Base-by-base conservation (phyloP, 2,113 vertebrate species). In the Spilogale gracilis region DNA sequence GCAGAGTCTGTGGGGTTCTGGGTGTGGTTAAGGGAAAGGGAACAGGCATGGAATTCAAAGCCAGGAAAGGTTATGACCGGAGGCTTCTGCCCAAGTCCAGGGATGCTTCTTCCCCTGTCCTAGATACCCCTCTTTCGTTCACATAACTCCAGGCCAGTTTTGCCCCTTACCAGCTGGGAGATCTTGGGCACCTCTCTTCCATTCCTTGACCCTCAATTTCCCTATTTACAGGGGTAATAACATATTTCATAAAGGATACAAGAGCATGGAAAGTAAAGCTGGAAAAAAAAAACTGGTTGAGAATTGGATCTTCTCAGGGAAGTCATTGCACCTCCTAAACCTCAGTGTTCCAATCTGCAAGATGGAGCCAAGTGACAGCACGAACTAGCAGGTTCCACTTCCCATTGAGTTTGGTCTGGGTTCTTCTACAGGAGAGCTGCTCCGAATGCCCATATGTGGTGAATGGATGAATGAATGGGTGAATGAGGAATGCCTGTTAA, bases 381-480 rank as follows among this genome's bases (percentile, higher is more conserved):
- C 16, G 5, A 9, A 30, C 17, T 27, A 38, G 32, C 9, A 16
- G 65, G 45, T 50, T 25, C 67, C 54, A 2, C 16, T 43, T 30
- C 88, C 18, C 6, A 4, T 25, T 9, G 17, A 18, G 32, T 27
- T 61, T 48, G 50, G 74, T 7, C 67, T 56, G 54, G 60, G 21
- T 3, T 71, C 38, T n/a, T 12, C 25, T 14, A n/a, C n/a, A 43
- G 14, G 83, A 54, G 12, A 67, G 73, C 48, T 21, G 3, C 78
- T 54, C 58, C 23, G 60, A 43, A 76, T 4, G 32, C 60, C 25
- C 25, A 18, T 2, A 18, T 2, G 45, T 1, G 16, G 52, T 30
- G 38, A 48, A 67, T 91, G 86, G 54, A 90, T 85, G 65, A n/a
- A 69, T n/a, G 65, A 16, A 67, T 91, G 86, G 48, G 86, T 87